Conservation (phyloP, 2,888 invertebrate genomes). For the Bombylius major region DNA sequence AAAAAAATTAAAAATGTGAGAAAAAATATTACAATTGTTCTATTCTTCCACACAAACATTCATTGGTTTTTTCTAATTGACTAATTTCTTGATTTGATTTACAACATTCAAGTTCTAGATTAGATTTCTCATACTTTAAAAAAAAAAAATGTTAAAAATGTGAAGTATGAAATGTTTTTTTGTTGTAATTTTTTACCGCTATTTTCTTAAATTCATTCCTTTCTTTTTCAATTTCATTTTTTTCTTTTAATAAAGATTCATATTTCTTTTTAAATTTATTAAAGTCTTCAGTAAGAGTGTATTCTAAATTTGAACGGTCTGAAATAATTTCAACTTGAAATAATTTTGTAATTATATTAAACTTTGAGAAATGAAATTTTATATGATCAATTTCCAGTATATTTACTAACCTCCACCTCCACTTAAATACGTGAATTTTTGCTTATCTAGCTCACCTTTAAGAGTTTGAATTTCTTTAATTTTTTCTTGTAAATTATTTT, state of each 20-base stretch:
- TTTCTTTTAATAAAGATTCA: not conserved
- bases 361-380: too few relatives aligned
- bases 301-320: too few relatives aligned
- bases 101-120: not conserved
- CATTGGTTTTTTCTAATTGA: slow-evolving; percentile 6
- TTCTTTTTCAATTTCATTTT: slow-evolving; percentile 3
- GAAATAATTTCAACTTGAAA: too few relatives aligned
- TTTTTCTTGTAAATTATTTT: slow-evolving; percentile 3
- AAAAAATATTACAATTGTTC: slow-evolving; percentile 3
- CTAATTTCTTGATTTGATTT: slow-evolving; percentile 8
- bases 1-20: not conserved
- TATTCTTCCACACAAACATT: slow-evolving; percentile 3
- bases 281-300: too few relatives aligned
- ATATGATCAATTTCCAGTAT: too few relatives aligned
- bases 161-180: not conserved
- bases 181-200: not conserved
- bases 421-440: slow-evolving; percentile 2
- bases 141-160: too few relatives aligned
- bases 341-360: too few relatives aligned
- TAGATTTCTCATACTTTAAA: too few relatives aligned
- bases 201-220: slow-evolving; percentile 5
- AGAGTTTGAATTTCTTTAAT: slow-evolving; percentile 3
- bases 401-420: not conserved
- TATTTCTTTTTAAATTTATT: too few relatives aligned
- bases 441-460: slow-evolving; percentile 5